Evolutionary conservation across 1,140 invertebrate genomes (phyloP).

Genomic region (Drosophila trapezifrons): DNA sequence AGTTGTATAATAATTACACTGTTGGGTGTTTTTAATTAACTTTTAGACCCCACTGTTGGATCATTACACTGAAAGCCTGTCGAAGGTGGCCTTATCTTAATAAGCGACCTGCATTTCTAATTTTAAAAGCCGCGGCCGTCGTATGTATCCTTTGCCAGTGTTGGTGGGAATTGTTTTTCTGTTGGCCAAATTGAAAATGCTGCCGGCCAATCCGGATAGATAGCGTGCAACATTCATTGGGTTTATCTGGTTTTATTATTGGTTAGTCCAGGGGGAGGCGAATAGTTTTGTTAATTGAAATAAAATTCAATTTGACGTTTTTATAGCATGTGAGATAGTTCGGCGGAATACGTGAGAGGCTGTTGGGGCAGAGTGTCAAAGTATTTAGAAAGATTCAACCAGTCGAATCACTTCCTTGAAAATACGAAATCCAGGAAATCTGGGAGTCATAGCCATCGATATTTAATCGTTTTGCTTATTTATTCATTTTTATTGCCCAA

Average conservation of each 20-base stretch:
- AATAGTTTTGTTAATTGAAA: slow-evolving; percentile 80
- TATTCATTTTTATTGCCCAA: slow-evolving; percentile 26
- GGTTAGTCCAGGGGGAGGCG: slow-evolving; percentile 22
- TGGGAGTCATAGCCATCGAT: slow-evolving; percentile 24
- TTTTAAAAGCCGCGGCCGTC: slow-evolving; percentile 57
- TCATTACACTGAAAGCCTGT: slow-evolving; percentile 8
- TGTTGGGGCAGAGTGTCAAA: slow-evolving; percentile 62
- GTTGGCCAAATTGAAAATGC: slow-evolving; percentile 42
- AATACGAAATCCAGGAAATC: slow-evolving; percentile 15
- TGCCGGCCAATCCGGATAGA: slow-evolving; percentile 27
- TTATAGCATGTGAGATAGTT: slow-evolving; percentile 75
- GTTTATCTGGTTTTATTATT: slow-evolving; percentile 46
- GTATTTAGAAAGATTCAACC: slow-evolving; percentile 66
- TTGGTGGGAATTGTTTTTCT: slow-evolving; percentile 21
- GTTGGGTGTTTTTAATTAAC: slow-evolving; percentile 59
- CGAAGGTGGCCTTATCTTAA: slow-evolving; percentile 54
- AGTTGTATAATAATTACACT: slow-evolving; percentile 61
- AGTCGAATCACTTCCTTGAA: slow-evolving; percentile 21
- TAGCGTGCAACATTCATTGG: slow-evolving; percentile 66
- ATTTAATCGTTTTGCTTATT: slow-evolving; percentile 22
- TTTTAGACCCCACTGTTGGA: slow-evolving; percentile 27
- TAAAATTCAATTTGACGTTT: slow-evolving; percentile 81
- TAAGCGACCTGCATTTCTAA: slow-evolving; percentile 66
- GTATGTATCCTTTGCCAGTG: slow-evolving; percentile 19
- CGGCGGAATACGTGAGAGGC: slow-evolving; percentile 71